phyloP scores from a whole-genome alignment of 2,888 invertebrate genomes.

The Dione vanillae region DNA sequence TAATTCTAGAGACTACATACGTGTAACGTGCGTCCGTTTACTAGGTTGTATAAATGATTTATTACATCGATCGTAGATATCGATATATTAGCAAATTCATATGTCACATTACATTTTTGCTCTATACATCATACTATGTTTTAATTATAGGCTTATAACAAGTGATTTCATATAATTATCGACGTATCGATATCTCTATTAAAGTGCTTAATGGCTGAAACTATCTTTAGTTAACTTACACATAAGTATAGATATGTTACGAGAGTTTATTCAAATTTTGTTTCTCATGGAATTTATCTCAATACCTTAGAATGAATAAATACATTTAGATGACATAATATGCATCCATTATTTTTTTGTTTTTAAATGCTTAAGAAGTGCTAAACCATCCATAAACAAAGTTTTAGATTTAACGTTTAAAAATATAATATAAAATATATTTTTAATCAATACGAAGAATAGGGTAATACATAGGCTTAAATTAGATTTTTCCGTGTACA shows the following conservation, averaged over 20 bases:
- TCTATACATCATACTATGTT: slow-evolving; percentile 29
- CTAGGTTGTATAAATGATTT: slow-evolving; percentile 36
- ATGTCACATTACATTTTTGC: slow-evolving; percentile 43
- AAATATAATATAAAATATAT: too few relatives aligned
- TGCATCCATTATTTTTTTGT: not conserved
- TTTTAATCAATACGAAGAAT: too few relatives aligned
- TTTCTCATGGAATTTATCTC: not conserved
- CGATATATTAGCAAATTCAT: slow-evolving; percentile 46
- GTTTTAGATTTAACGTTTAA: too few relatives aligned
- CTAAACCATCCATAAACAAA: too few relatives aligned
- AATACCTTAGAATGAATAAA: not conserved
- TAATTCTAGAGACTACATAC: slow-evolving; percentile 72
- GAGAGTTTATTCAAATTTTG: not conserved
- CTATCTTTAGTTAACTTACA: slow-evolving; percentile 2
- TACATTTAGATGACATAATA: not conserved
- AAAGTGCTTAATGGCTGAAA: slow-evolving; percentile 9
- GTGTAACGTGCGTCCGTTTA: slow-evolving; percentile 53
- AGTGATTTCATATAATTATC: slow-evolving; percentile 15
- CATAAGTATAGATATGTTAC: not conserved
- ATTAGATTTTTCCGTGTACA: too few relatives aligned
- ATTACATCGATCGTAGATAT: slow-evolving; percentile 39
- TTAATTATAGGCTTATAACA: slow-evolving; percentile 26
- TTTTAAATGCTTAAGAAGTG: not conserved
- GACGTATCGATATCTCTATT: slow-evolving; percentile 23
- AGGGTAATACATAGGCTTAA: too few relatives aligned